phyloP scores from a whole-genome alignment of 2,113 vertebrate species.

The Varanus komodoensis region DNA sequence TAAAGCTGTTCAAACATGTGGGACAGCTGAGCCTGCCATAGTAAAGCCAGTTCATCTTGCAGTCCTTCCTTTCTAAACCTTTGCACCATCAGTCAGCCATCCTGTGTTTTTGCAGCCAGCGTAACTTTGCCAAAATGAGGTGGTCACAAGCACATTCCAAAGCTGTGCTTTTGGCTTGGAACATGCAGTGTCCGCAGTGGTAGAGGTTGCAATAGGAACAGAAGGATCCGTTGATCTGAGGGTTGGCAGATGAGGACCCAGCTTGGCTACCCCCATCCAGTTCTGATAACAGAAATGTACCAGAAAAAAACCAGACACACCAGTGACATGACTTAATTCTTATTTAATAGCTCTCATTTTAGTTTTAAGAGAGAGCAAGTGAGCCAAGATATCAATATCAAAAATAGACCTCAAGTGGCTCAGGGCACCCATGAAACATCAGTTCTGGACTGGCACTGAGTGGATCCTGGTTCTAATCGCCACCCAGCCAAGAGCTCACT shows the following conservation, averaged over 20 bases:
- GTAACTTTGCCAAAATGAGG: background rate
- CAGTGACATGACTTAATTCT: background rate
- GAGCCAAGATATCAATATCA: background rate
- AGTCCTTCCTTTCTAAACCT: background rate
- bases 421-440: background rate
- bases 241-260: no score
- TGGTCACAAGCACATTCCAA: background rate
- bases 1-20: background rate
- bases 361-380: background rate
- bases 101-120: background rate
- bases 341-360: no score
- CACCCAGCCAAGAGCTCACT: no score
- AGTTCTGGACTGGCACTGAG: no score
- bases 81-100: background rate
- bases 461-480: no score
- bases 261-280: background rate
- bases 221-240: background rate
- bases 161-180: background rate
- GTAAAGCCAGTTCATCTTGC: background rate
- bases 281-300: background rate
- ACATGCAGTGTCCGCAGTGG: background rate
- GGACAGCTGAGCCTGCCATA: background rate
- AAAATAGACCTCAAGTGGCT: background rate
- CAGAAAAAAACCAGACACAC: background rate
- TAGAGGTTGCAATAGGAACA: background rate